Conservation (phyloP, 2,797 vertebrate species). For the Phoeniculus purpureus region DNA sequence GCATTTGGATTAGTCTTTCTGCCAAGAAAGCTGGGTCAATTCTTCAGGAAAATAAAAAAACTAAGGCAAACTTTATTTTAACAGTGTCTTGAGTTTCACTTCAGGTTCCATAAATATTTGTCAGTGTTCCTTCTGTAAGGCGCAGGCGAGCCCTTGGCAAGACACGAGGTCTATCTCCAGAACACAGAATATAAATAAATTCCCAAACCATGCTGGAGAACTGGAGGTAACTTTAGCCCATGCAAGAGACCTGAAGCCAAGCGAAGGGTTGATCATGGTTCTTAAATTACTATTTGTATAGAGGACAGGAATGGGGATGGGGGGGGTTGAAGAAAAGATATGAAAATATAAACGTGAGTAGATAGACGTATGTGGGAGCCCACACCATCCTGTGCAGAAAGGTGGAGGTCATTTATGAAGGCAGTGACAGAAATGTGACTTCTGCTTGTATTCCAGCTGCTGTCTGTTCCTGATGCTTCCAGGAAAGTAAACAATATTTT, state of each 20-base stretch:
- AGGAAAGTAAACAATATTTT: background rate
- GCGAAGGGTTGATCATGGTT: background rate
- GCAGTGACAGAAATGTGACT: background rate
- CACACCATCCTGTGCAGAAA: background rate
- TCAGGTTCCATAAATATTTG: constrained; percentile 77
- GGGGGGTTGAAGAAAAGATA: background rate
- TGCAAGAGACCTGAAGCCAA: constrained; percentile 48
- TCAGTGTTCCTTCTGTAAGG: constrained; percentile 70
- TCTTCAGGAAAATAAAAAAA: constrained; percentile 63
- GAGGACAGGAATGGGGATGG: background rate
- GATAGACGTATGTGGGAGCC: constrained; percentile 2
- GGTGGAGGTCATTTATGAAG: background rate
- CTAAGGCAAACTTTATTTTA: constrained; percentile 77
- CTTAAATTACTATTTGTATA: constrained; percentile 35
- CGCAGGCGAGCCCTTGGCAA: constrained; percentile 68
- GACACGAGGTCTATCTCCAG: constrained; percentile 61
- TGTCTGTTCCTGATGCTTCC: background rate
- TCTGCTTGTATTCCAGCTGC: constrained; percentile 3
- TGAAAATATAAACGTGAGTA: background rate
- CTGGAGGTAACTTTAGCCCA: constrained; percentile 45
- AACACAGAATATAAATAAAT: constrained; percentile 69
- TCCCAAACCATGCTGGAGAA: constrained; percentile 45
- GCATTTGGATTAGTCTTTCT: constrained; percentile 60
- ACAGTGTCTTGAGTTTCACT: constrained; percentile 76
- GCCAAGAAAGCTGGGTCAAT: constrained; percentile 72